Percentiles rank a stretch among this genome's conserved stretches.
Evolutionary conservation across 2,888 invertebrate species (phyloP).

Genomic region (Automeris io): DNA sequence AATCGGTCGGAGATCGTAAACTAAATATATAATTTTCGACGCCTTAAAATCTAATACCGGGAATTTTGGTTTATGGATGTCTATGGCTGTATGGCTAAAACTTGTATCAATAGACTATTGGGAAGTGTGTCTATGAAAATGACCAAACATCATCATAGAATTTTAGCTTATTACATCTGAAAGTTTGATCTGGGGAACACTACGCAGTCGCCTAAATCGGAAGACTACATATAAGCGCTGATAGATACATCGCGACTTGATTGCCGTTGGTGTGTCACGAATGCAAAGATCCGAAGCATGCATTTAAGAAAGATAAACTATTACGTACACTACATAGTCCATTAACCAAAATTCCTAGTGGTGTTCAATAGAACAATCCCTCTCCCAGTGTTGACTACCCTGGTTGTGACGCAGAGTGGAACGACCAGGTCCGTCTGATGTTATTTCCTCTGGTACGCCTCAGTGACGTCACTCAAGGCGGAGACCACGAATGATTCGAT

Average conservation of each 20-base stretch:
- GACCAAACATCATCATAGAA: too few relatives aligned
- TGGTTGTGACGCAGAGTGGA: slow-evolving; percentile 48
- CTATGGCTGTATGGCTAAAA: too few relatives aligned
- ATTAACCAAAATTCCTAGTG: slow-evolving; percentile 49
- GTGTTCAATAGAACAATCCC: slow-evolving; percentile 46
- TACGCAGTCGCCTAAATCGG: too few relatives aligned
- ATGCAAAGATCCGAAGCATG: too few relatives aligned
- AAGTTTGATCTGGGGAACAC: too few relatives aligned
- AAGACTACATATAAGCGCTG: too few relatives aligned
- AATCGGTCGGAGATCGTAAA: slow-evolving; percentile 42
- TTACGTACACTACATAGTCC: too few relatives aligned
- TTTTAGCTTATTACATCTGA: too few relatives aligned
- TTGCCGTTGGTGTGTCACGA: too few relatives aligned
- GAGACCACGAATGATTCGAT: slow-evolving; percentile 94
- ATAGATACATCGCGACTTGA: too few relatives aligned
- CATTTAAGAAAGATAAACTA: too few relatives aligned
- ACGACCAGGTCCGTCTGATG: slow-evolving; percentile 41
- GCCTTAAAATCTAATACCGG: slow-evolving; percentile 4
- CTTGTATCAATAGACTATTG: slow-evolving; percentile 12
- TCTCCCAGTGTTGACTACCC: slow-evolving; percentile 34
- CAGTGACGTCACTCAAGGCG: slow-evolving; percentile 81
- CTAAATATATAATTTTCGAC: slow-evolving; percentile 18
- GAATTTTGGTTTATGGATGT: slow-evolving; percentile 8
- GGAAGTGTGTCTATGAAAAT: too few relatives aligned
- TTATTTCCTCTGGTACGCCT: slow-evolving; percentile 55